Evolutionary conservation across 2,113 vertebrate species (phyloP).

Genomic region (Daboia siamensis): DNA sequence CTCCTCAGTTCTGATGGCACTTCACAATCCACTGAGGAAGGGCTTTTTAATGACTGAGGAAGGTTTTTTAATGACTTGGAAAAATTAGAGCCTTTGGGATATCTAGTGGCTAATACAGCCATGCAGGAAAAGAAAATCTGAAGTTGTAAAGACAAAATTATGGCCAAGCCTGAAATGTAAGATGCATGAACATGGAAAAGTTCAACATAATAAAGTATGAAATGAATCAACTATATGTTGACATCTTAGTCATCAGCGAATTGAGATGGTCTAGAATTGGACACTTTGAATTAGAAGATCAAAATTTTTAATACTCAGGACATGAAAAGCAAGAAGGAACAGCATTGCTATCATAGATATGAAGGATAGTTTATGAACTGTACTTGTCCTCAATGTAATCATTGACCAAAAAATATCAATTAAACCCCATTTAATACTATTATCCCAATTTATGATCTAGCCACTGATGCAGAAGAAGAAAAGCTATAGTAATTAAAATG

Average conservation of each 20-base stretch:
- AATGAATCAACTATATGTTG: not conserved
- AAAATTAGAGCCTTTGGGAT: not conserved
- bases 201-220: not conserved
- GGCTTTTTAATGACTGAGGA: not conserved
- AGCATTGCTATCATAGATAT: not conserved
- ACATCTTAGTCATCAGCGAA: not conserved
- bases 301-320: not conserved
- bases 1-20: not conserved
- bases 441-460: not conserved
- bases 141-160: not conserved
- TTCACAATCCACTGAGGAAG: not conserved
- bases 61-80: not conserved
- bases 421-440: not conserved
- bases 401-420: not conserved
- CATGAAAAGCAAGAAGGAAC: not conserved
- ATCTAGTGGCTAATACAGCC: not conserved
- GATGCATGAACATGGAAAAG: not conserved
- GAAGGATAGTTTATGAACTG: not conserved
- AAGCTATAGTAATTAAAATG: not conserved
- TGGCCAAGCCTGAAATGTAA: not conserved
- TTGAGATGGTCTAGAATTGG: not conserved
- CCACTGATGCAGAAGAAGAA: not conserved
- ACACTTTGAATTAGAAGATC: not conserved
- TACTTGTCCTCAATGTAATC: not conserved
- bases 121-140: not conserved